Percentiles rank a stretch among this genome's conserved stretches.
phyloP scores from a whole-genome alignment of 2,113 vertebrate genomes.

The Odocoileus hemionus region DNA sequence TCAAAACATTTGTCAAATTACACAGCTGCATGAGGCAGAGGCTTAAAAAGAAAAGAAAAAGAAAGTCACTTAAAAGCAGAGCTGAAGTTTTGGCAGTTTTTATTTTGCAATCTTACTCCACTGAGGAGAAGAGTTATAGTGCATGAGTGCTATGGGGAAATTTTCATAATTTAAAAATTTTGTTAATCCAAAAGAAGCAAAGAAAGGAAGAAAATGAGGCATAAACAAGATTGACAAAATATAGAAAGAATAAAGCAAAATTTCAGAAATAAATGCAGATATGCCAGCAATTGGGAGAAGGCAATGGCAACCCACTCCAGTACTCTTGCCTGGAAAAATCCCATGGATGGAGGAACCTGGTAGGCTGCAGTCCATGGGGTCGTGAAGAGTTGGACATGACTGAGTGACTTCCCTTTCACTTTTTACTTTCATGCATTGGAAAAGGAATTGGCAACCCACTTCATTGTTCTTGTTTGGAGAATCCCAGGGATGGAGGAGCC shows the following conservation, averaged over 20 bases:
- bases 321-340: neutral
- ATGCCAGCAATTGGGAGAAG: neutral
- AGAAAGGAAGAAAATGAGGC: neutral
- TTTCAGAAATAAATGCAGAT: neutral
- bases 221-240: neutral
- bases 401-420: neutral
- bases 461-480: neutral
- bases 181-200: neutral
- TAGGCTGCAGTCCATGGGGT: neutral
- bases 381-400: rapidly evolving
- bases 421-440: neutral
- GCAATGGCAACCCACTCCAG: neutral
- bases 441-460: neutral
- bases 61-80: neutral
- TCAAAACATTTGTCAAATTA: neutral
- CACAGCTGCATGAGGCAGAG: neutral
- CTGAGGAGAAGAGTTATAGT: neutral
- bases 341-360: neutral
- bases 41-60: neutral
- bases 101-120: neutral
- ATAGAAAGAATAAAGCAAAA: neutral
- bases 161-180: neutral
- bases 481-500: neutral
- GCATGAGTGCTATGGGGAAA: neutral
- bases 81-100: neutral